A percentile compares a stretch with the other conserved stretches of the same genome.
phyloP scores from a whole-genome alignment of 2,888 invertebrate species.

The Conchocele bisecta region DNA sequence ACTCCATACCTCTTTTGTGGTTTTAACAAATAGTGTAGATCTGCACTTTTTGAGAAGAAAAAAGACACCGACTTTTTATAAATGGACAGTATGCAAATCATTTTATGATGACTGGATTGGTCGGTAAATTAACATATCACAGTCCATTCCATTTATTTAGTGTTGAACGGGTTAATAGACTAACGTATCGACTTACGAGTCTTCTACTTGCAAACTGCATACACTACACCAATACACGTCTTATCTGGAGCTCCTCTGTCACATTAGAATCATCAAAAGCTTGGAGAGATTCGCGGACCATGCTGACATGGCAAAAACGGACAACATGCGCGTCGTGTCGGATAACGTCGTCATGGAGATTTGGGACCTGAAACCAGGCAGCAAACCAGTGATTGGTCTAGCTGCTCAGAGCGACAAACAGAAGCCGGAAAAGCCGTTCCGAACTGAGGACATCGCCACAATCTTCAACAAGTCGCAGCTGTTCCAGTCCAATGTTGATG shows the following conservation, averaged over 20 bases:
- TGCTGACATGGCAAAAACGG: slow-evolving; percentile 54
- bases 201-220: too few species aligned
- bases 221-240: too few species aligned
- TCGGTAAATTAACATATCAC: too few species aligned
- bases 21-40: too few species aligned
- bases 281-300: slow-evolving; percentile 69
- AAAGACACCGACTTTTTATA: too few species aligned
- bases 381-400: slow-evolving; percentile 69
- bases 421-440: slow-evolving; percentile 33
- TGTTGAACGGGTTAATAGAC: too few species aligned
- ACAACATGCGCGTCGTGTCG: slow-evolving; percentile 62
- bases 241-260: too few species aligned
- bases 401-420: slow-evolving; percentile 57
- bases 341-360: slow-evolving; percentile 74
- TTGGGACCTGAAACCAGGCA: slow-evolving; percentile 63
- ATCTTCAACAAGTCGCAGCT: slow-evolving; percentile 61
- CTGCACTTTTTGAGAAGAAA: too few species aligned
- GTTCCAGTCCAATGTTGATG: slow-evolving; percentile 62
- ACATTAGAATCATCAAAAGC: slow-evolving; percentile 65
- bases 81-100: too few species aligned
- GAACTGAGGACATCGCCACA: slow-evolving; percentile 56
- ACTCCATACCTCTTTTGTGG: too few species aligned
- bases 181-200: background rate
- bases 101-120: too few species aligned
- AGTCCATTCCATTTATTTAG: too few species aligned